Conservation (phyloP, 2,113 vertebrate genomes). For the Pholis gunnellus region DNA sequence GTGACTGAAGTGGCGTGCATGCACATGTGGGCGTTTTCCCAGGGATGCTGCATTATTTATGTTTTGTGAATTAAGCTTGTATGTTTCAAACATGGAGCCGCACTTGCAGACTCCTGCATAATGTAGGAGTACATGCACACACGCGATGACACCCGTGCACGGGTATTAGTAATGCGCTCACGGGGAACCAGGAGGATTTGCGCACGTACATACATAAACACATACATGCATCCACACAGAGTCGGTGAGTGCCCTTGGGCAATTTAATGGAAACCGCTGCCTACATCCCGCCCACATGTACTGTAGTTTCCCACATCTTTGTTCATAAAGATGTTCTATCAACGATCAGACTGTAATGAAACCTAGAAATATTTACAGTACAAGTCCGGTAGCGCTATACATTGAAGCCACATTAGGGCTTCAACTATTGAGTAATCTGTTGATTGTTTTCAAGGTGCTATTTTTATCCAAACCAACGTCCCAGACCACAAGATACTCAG, state of each 20-base stretch:
- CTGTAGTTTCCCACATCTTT: constrained; percentile 17
- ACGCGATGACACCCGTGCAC: constrained; percentile 10
- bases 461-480: not conserved
- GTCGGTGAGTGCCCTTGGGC: constrained; percentile 21
- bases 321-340: not conserved
- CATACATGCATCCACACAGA: not conserved
- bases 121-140: constrained; percentile 22
- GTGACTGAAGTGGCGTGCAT: not conserved
- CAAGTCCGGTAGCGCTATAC: not conserved
- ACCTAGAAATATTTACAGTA: not conserved
- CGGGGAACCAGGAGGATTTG: constrained; percentile 12
- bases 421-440: not conserved
- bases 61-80: constrained; percentile 31
- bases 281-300: constrained; percentile 44
- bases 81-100: constrained; percentile 26
- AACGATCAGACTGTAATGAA: not conserved
- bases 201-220: not conserved
- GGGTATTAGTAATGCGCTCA: not conserved
- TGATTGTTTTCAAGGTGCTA: not conserved
- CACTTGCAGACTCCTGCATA: constrained; percentile 42
- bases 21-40: constrained; percentile 6
- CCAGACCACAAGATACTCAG: not conserved
- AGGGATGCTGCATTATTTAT: constrained; percentile 58
- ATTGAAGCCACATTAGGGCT: not conserved
- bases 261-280: constrained; percentile 47